Evolutionary conservation across 2,113 vertebrate species (phyloP).

Genomic region (Chionomys nivalis): DNA sequence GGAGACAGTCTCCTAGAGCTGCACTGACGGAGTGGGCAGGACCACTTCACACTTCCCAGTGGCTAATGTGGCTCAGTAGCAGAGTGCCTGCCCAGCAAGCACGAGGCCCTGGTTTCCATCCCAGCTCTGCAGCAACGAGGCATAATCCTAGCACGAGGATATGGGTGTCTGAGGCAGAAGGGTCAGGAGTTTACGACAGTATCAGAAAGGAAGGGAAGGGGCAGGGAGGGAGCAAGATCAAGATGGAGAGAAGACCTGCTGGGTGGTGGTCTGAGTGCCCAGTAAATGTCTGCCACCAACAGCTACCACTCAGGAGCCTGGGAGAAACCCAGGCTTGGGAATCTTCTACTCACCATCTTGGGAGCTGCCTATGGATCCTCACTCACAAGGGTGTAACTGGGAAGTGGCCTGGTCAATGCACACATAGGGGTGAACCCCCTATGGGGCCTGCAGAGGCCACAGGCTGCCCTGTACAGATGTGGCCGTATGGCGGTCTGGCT

Average conservation of each 20-base stretch:
- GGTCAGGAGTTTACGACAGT: background rate
- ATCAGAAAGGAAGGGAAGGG: background rate
- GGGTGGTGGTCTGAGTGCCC: background rate
- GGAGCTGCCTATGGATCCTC: background rate
- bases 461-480: background rate
- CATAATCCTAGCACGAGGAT: background rate
- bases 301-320: background rate
- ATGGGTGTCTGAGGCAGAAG: background rate
- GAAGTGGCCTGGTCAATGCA: background rate
- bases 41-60: background rate
- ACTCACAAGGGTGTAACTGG: background rate
- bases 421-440: background rate
- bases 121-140: background rate
- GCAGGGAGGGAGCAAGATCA: no score
- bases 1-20: background rate
- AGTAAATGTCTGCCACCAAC: background rate
- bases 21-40: background rate
- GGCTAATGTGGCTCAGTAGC: background rate
- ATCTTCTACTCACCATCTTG: constrained; percentile 79
- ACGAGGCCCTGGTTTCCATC: no score
- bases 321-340: background rate
- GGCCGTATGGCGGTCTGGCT: background rate
- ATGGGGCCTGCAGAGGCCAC: background rate
- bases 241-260: no score
- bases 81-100: fast-evolving